Evolutionary conservation across 1,140 invertebrate genomes (phyloP), one percentile per base, ranked within the genome.

Genomic region (Drosophila paulistorum): DNA sequence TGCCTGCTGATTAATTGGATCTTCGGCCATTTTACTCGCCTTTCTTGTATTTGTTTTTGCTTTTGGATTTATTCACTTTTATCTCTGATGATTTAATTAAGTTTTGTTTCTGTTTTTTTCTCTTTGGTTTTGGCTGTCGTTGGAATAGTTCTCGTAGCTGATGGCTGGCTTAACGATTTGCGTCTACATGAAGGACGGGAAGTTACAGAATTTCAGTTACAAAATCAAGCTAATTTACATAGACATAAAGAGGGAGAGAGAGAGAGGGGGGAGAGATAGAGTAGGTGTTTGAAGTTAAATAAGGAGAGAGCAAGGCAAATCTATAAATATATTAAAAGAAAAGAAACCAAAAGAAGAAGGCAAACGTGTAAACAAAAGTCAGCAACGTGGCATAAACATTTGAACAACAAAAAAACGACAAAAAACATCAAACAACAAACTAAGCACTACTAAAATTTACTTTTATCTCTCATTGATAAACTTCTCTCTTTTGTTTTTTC

Each of bases 1-100:
- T 67, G 90, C 90, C 59, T 90, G 76, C 62, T 91, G 71, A 71
- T 89, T 90, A 30, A 92, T 71, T 13, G 78, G 73, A 72, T 92
- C 86, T 11, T 91, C 72, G 5, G 92, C 92, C 73, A 91, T 91
- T 89, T 79, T 81, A 11, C 17, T 68, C 13, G 37, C 17, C 57
- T 65, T 45, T 60, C 20, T 33, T n/a, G 42, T 13, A 2, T 59
- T 41, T 20, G 42, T 61, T 64, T 23, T 63, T 55, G 45, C n/a
- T 42, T 30, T 30, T 30, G 17, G 17, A 30, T 6, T 7, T 30
- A 30, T 30, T 17, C 13, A 26, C 20, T 62, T 62, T 55, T 7
- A 4, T 51, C 10, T 23, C 17, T 48, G n/a, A 0, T 10, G 14
- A 17, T 17, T 48, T 48, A 48, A 51, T 51, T 51, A 51, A 11